Evolutionary conservation across 2,113 vertebrate genomes (phyloP).

Genomic region (Oceanites oceanicus): DNA sequence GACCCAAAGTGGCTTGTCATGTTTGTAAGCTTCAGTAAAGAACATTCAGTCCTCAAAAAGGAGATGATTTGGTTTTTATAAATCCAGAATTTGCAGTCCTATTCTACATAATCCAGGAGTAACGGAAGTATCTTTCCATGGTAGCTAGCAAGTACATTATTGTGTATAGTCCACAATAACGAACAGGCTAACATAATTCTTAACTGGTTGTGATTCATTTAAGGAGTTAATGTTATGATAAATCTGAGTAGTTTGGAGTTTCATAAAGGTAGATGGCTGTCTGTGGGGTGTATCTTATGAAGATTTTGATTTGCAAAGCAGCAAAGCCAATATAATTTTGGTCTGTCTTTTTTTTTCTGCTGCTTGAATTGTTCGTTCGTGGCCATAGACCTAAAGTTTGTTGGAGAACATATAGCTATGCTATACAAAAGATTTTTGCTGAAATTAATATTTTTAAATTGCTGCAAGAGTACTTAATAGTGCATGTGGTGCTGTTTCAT

Average conservation of each 20-base stretch:
- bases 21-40: neutral
- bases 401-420: neutral
- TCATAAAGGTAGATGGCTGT: neutral
- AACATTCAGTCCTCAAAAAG: neutral
- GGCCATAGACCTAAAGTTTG: neutral
- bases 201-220: neutral
- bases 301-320: neutral
- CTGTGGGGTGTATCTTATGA: neutral
- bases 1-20: neutral
- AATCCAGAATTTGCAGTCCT: neutral
- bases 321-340: neutral
- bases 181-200: neutral
- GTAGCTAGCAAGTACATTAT: neutral
- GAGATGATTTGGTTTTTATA: neutral
- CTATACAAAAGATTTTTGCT: neutral
- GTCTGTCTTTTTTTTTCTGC: neutral
- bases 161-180: too few relatives aligned
- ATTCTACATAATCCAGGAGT: neutral
- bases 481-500: neutral
- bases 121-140: neutral
- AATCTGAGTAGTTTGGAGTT: neutral
- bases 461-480: neutral
- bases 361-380: neutral
- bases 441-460: neutral
- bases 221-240: neutral